Base-by-base conservation (phyloP, 1,140 invertebrate genomes). In the Drosophila triauraria region DNA sequence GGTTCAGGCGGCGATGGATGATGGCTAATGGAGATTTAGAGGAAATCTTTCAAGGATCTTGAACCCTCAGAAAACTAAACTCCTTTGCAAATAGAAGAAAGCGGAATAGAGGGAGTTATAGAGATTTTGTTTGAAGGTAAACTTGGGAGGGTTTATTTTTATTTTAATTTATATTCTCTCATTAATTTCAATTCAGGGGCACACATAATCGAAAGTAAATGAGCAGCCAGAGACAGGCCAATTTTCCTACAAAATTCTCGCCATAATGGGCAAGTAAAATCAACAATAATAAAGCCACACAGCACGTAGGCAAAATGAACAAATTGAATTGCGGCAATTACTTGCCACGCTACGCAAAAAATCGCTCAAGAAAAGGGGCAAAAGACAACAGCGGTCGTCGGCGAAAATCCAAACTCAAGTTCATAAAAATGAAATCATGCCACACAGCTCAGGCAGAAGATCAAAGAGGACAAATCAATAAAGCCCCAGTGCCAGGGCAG, bases 381-480 rank as follows among this genome's bases (percentile, higher is more conserved):
- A 54, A 57, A 47, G 23, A 46, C 27, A 44, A 40, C 23, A 27
- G 12, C 44, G 25, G 27, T 40, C 27, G 46, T 20, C 17, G 32
- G 50, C 50, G 50, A 54, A 77, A 80, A 88, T 63, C 71, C 75
- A 80, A 82, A 85, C 75, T 90, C 85, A 90, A 90, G 85, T 90
- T 90, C 85, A 90, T 90, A 90, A 90, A 88, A 90, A 90, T 90
- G 85, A 90, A 90, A 85, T 90, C 85, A 90, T 90, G 85, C 78
- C 78, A 90, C 78, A 90, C 81, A 90, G 85, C 85, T 82, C 85
- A 85, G 80, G 64, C 84, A 90, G 78, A 90, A 85, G 88, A 90
- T 90, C 88, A 91, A 91, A 91, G 84, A 81, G 77, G 82, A 88
- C 90, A 90, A 91, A 91, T 91, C 88, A 91, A 91, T 91, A 91